A percentile compares a stretch with the other conserved stretches of the same genome.
These are phyloP conservation scores for Tringa solitaria DNA, from an alignment of 2,113 vertebrate genomes.

Conservation along the genomic window DNA sequence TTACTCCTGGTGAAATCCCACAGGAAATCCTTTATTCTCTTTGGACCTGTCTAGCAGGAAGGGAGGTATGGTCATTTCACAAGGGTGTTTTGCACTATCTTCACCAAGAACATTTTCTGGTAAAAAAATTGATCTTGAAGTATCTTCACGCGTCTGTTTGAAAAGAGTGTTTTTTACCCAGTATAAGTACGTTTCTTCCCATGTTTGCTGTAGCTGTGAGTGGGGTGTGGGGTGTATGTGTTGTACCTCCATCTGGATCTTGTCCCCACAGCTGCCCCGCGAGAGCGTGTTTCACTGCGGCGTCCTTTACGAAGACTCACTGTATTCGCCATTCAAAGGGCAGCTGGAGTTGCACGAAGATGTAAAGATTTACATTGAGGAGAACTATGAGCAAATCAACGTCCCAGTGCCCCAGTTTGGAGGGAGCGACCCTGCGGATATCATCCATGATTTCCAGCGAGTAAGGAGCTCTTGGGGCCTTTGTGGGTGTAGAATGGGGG, in stretches of 20 bases:
- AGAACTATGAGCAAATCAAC: constrained; percentile 91
- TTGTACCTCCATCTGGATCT: not conserved
- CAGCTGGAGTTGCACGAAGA: constrained; percentile 89
- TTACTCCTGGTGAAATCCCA: not conserved
- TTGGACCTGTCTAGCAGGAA: not conserved
- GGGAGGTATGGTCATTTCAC: not conserved
- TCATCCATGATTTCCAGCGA: constrained; percentile 93
- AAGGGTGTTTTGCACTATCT: not conserved
- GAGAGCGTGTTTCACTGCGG: constrained; percentile 89
- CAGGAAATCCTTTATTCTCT: not conserved
- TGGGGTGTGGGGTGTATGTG: not conserved
- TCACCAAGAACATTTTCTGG: not conserved
- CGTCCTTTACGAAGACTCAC: constrained; percentile 85
- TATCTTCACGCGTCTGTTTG: not conserved
- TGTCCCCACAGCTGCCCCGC: constrained; percentile 76
- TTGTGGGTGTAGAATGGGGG: accelerated
- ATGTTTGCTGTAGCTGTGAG: not conserved
- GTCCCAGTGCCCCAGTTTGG: constrained; percentile 89
- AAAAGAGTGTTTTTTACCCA: not conserved
- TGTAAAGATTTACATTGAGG: constrained; percentile 88
- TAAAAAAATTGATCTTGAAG: not conserved
- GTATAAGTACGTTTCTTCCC: not conserved
- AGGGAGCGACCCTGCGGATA: constrained; percentile 89
- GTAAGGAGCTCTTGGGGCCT: constrained; percentile 68
- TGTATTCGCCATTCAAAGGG: constrained; percentile 77